Percentiles rank a stretch among this genome's conserved stretches.
Conservation (phyloP, 2,797 vertebrate species). For the Acanthurus lineatus region DNA sequence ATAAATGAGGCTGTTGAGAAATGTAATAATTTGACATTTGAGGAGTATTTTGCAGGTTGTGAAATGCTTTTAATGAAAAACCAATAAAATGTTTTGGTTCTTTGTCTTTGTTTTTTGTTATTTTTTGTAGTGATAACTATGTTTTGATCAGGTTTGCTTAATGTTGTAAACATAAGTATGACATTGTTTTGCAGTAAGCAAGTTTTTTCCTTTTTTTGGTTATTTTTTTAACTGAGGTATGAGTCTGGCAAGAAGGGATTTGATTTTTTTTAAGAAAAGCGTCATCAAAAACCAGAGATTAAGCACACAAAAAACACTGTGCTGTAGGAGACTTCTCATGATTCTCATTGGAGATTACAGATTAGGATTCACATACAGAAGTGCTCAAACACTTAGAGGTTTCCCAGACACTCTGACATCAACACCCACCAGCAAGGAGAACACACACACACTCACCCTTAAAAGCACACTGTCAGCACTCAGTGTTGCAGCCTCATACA, state of each 20-base stretch:
- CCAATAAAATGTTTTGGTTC: no score
- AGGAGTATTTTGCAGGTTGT: no score
- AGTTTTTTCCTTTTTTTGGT: slow-evolving; percentile 8
- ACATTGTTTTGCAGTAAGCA: neutral
- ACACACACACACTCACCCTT: slow-evolving; percentile 13
- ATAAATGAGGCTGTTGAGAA: no score
- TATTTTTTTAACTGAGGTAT: neutral
- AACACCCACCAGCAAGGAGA: slow-evolving; percentile 33
- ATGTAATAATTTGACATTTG: no score
- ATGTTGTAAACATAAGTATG: neutral
- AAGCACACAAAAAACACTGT: neutral
- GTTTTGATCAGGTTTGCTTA: neutral
- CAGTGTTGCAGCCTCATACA: neutral
- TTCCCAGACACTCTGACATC: slow-evolving; percentile 15
- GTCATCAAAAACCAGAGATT: neutral
- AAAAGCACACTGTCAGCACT: slow-evolving; percentile 18
- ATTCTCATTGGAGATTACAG: slow-evolving; percentile 24
- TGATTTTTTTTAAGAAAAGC: slow-evolving; percentile 12
- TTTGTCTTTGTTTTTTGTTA: neutral
- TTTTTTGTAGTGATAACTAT: neutral
- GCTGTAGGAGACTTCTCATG: slow-evolving; percentile 12
- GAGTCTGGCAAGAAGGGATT: neutral
- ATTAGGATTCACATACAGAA: no score
- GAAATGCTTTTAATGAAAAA: no score
- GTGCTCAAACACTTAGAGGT: neutral